Conservation (phyloP, 2,888 invertebrate genomes). For the Tribolium freemani region DNA sequence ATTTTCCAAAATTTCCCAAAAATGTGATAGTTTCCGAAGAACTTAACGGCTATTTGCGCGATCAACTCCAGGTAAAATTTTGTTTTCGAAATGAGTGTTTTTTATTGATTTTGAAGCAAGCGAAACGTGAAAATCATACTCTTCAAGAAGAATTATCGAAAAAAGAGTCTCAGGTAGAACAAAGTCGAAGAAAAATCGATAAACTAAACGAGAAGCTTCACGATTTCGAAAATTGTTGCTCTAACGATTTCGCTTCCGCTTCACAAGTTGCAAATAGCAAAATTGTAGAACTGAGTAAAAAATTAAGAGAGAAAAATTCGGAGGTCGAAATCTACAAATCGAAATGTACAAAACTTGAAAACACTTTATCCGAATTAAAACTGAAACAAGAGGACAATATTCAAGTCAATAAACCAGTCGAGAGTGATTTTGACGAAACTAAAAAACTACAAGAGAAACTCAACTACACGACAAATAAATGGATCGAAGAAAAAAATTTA, state of each 20-base stretch:
- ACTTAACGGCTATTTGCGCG: conserved; percentile 73
- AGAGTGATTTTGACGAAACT: conserved; percentile 60
- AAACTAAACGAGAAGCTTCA: conserved; percentile 70
- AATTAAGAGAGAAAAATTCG: conserved; percentile 75
- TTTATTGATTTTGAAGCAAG: conserved; percentile 65
- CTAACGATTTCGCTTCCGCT: conserved; percentile 70
- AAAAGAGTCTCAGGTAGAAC: conserved; percentile 59
- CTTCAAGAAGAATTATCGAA: conserved; percentile 69
- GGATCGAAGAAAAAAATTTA: conserved; percentile 79
- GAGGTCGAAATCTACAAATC: conserved; percentile 75
- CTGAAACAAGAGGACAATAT: conserved; percentile 42
- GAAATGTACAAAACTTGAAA: conserved; percentile 72
- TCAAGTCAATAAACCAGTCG: not conserved
- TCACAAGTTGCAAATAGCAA: conserved; percentile 74
- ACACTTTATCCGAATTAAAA: conserved; percentile 68
- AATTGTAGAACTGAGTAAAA: conserved; percentile 78
- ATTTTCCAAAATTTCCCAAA: conserved; percentile 18
- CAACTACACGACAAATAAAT: conserved; percentile 72
- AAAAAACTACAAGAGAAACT: conserved; percentile 76
- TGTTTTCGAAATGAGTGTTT: not conserved
- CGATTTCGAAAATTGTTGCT: conserved; percentile 69
- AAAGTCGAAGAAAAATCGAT: conserved; percentile 67
- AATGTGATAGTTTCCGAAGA: conserved; percentile 69
- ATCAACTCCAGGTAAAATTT: conserved; percentile 71
- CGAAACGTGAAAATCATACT: conserved; percentile 72